These are phyloP conservation scores for Polia nebulosa DNA, from an alignment of 2,888 invertebrate species.

Conservation along the genomic window DNA sequence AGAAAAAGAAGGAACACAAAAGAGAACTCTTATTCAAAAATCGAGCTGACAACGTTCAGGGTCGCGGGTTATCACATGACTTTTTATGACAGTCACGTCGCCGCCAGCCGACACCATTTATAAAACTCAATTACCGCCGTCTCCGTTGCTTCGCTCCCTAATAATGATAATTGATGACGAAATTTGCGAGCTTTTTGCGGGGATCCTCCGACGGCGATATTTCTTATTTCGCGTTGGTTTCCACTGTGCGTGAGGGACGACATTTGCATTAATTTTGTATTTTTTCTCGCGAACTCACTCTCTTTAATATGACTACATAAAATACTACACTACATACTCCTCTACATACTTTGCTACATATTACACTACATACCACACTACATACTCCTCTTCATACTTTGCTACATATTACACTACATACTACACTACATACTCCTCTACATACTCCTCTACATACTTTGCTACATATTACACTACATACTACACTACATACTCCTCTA, in stretches of 20 bases:
- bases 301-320: too few species aligned
- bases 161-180: constrained; percentile 91
- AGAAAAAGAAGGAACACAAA: background rate
- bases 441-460: too few species aligned
- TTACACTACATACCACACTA: too few species aligned
- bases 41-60: constrained; percentile 50
- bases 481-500: too few species aligned
- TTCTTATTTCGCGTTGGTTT: constrained; percentile 80
- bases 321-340: too few species aligned
- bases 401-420: too few species aligned
- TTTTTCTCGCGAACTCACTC: background rate
- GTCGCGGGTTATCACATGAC: constrained; percentile 66
- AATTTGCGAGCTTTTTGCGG: constrained; percentile 91
- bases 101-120: constrained; percentile 85
- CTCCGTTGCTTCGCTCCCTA: constrained; percentile 81
- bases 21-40: constrained; percentile 32
- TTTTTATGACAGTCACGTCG: constrained; percentile 81
- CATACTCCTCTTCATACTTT: too few species aligned
- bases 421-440: too few species aligned
- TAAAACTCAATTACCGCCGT: constrained; percentile 90
- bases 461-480: too few species aligned
- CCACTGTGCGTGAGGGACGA: constrained; percentile 70
- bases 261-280: background rate
- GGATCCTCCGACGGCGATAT: constrained; percentile 86
- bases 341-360: too few species aligned